These are phyloP conservation scores for Oncorhynchus gorbuscha DNA, from an alignment of 2,113 vertebrate genomes.

Conservation along the genomic window DNA sequence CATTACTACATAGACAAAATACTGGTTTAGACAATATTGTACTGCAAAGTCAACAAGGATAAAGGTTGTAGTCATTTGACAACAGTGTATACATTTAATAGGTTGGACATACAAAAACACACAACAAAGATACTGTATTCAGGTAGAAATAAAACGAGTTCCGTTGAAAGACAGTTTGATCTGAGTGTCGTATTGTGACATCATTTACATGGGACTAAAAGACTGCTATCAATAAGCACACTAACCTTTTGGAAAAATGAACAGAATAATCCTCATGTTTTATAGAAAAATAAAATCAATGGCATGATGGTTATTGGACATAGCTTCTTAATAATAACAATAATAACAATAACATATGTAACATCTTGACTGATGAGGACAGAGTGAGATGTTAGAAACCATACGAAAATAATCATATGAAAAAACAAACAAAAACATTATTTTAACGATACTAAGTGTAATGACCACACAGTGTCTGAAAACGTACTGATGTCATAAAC, in stretches of 20 bases:
- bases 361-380: constrained; percentile 63
- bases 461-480: constrained; percentile 47
- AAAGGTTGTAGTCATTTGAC: constrained; percentile 65
- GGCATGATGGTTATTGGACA: constrained; percentile 75
- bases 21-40: constrained; percentile 65
- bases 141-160: constrained; percentile 90
- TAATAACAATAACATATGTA: constrained; percentile 54
- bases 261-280: neutral
- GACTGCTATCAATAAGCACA: constrained; percentile 83
- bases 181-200: constrained; percentile 82
- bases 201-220: constrained; percentile 89
- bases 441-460: constrained; percentile 50
- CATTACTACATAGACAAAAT: constrained; percentile 28
- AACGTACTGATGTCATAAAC: constrained; percentile 66
- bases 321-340: constrained; percentile 73
- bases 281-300: constrained; percentile 78
- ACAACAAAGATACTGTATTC: constrained; percentile 71
- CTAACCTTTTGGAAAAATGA: constrained; percentile 65
- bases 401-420: too few relatives aligned
- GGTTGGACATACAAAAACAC: constrained; percentile 76
- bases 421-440: too few relatives aligned
- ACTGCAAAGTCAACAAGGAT: constrained; percentile 69
- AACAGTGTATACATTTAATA: constrained; percentile 72
- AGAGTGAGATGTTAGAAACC: constrained; percentile 26
- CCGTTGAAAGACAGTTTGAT: constrained; percentile 85